Conservation (phyloP, 2,113 vertebrate species). For the Grammomys surdaster region DNA sequence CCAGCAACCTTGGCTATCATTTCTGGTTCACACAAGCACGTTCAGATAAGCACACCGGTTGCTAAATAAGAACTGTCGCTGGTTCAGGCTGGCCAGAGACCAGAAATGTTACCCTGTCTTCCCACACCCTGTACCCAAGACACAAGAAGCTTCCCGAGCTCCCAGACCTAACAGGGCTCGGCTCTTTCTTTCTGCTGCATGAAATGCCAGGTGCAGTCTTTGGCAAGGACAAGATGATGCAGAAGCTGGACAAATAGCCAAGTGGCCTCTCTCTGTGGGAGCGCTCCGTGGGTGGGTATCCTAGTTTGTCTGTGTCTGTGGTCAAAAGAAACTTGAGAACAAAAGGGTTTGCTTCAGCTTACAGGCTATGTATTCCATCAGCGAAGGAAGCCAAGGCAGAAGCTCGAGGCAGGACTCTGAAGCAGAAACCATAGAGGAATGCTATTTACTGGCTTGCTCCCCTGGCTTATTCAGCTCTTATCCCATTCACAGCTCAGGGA, state of each 20-base stretch:
- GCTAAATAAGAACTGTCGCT: slow-evolving; percentile 59
- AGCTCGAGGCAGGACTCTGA: background rate
- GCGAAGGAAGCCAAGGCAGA: background rate
- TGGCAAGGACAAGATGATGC: background rate
- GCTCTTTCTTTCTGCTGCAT: background rate
- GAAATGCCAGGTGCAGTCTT: background rate
- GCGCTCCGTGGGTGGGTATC: background rate
- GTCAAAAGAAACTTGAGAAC: background rate
- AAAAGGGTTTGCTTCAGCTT: background rate
- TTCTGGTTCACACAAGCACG: background rate
- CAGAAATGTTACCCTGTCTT: background rate
- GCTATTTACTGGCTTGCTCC: background rate
- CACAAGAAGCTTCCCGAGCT: background rate
- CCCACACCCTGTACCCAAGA: background rate
- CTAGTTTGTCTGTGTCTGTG: background rate
- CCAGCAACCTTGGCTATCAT: background rate
- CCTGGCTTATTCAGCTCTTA: background rate
- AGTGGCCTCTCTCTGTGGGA: background rate
- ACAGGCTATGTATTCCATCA: background rate
- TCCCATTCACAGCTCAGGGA: too few species aligned
- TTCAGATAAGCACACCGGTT: background rate
- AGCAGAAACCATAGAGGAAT: background rate
- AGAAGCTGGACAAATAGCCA: background rate
- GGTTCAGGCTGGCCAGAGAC: slow-evolving; percentile 20
- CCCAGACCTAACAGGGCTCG: background rate